Percentiles rank a stretch among this genome's conserved stretches.
Conservation (phyloP, 2,797 vertebrate genomes). For the Mormyrops boulengeri region DNA sequence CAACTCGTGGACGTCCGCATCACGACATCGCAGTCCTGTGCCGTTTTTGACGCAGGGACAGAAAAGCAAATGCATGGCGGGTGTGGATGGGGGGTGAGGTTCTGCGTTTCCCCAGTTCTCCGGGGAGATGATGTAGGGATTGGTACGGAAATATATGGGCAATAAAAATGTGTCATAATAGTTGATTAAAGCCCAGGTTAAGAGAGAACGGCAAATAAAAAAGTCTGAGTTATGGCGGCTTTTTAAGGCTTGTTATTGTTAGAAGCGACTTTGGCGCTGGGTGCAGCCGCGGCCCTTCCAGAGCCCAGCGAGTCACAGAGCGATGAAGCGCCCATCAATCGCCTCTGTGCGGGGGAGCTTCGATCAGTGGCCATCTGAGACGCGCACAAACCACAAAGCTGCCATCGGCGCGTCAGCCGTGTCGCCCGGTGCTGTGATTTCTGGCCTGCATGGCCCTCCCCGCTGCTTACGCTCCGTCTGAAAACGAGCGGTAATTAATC, state of each 20-base stretch:
- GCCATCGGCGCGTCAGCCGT: not conserved
- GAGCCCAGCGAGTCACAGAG: not conserved
- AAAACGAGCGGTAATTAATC: not conserved
- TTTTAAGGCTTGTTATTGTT: slow-evolving; percentile 22
- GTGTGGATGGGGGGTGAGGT: not conserved
- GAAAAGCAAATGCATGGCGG: not conserved
- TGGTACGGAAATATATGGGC: slow-evolving; percentile 2
- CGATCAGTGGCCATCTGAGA: not conserved
- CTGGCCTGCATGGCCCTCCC: not conserved
- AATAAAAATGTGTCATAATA: slow-evolving; percentile 35
- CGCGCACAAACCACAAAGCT: not conserved
- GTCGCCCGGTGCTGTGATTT: not conserved
- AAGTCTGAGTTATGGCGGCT: slow-evolving; percentile 40
- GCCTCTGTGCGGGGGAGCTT: not conserved
- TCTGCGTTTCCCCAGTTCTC: not conserved
- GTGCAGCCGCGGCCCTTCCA: not conserved
- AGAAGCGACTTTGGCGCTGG: not conserved
- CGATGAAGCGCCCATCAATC: not conserved
- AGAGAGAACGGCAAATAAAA: slow-evolving; percentile 40
- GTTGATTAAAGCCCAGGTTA: slow-evolving; percentile 38
- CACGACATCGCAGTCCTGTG: not conserved
- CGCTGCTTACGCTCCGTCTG: not conserved
- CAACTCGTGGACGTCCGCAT: not conserved
- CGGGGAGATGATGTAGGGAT: slow-evolving; percentile 4
- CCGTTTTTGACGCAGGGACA: not conserved